Conservation (phyloP, 1,140 invertebrate species). For the Choristoneura fumiferana region DNA sequence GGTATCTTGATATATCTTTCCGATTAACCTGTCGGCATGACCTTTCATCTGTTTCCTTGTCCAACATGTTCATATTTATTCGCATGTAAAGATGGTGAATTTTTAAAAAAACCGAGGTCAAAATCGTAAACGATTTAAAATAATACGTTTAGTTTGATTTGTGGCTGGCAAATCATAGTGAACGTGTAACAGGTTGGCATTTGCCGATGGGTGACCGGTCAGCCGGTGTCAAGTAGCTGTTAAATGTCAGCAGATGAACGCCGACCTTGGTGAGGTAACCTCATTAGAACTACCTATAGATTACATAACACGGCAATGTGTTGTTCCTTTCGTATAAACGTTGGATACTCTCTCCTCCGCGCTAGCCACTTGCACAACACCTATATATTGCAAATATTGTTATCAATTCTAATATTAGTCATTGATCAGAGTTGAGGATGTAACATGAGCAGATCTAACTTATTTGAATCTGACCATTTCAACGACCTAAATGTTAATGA, state of each 20-base stretch:
- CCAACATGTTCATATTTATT: neutral
- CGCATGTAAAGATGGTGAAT: no score
- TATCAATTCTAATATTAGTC: no score
- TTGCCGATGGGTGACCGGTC: slow-evolving; percentile 51
- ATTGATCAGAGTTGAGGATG: no score
- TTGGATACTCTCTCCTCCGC: no score
- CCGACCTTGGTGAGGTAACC: slow-evolving; percentile 64
- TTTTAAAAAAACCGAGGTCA: no score
- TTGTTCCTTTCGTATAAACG: no score
- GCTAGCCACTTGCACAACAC: no score
- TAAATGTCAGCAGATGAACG: slow-evolving; percentile 69
- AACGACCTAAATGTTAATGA: slow-evolving; percentile 6
- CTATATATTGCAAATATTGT: no score
- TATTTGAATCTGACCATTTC: neutral
- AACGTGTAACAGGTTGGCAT: slow-evolving; percentile 49
- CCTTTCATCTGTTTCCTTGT: neutral
- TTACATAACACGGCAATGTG: slow-evolving; percentile 29
- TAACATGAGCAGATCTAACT: no score
- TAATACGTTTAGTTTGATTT: slow-evolving; percentile 24
- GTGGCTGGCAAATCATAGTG: slow-evolving; percentile 30
- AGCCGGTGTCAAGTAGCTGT: slow-evolving; percentile 37
- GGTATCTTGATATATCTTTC: neutral
- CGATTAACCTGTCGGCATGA: no score
- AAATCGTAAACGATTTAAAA: slow-evolving; percentile 11
- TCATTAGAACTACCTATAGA: slow-evolving; percentile 53